Evolutionary conservation across 2,797 vertebrate genomes (phyloP), one percentile per base, ranked within the genome.

Genomic region (Mormyrus hasselquistii): DNA sequence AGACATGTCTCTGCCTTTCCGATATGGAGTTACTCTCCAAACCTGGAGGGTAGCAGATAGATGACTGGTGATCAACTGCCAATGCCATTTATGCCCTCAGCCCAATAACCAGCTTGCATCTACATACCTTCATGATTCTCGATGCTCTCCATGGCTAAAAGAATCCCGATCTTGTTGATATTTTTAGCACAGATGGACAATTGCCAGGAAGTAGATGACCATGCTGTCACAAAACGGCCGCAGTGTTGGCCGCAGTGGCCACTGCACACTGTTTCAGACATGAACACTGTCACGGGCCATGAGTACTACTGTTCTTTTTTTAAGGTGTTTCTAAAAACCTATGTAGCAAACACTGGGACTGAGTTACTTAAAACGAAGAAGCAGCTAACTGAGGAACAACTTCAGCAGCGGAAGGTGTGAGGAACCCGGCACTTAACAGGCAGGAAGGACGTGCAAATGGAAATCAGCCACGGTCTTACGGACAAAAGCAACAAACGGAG

Each of bases 311-410:
- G 86, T 87, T 59, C 12, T 69, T 29, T 50, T 53, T 50, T 50
- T 5, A 85, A 85, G 41, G 52, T 29, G 44, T 89, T 85, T 89
- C 79, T 34, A 49, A 65, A 57, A 82, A 59, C 69, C 92, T 95
- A 97, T 97, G 97, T 97, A 97, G 97, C 96, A 96, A 97, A 97
- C 96, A 95, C 95, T 95, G 95, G 95, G 95, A 94, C 94, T 94
- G 93, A 94, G 95, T 92, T 94, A 94, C 85, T 90, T 47, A 69
- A 73, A 88, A 83, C 0, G 34, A 90, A 88, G 84, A 95, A 95
- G 95, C 95, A 96, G 95, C 95, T 96, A 93, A 90, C 94, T 90
- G 84, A 89, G 69, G 90, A 91, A 91, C 65, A 92, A 92, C 25
- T 91, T 41, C 55, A 92, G 91, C 91, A 50, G 38, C 25, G 53